A percentile compares a stretch with the other conserved stretches of the same genome.
Evolutionary conservation across 2,888 invertebrate species (phyloP).

Genomic region (Philereme vetulata): DNA sequence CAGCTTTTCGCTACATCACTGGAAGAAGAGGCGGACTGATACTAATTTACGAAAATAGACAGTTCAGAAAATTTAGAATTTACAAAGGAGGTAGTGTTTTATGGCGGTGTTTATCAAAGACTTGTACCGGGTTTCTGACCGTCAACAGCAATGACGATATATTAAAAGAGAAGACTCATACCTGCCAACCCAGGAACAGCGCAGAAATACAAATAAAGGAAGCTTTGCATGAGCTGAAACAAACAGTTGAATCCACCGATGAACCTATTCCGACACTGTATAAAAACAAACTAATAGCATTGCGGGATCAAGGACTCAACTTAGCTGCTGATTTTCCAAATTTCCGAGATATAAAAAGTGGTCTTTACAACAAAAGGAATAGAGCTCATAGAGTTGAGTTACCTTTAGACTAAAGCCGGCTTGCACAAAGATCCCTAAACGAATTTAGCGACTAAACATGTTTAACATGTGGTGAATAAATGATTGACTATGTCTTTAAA

Average conservation of each 20-base stretch:
- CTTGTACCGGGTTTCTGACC: background rate
- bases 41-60: constrained; percentile 7
- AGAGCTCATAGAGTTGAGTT: background rate
- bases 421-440: too few species aligned
- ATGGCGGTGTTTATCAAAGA: background rate
- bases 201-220: background rate
- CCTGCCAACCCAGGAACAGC: background rate
- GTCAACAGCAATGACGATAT: background rate
- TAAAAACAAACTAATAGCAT: background rate
- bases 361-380: background rate
- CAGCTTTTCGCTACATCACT: background rate
- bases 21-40: background rate
- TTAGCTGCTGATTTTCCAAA: background rate
- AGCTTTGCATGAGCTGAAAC: background rate
- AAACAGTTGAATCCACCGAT: background rate
- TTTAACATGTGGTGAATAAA: too few species aligned
- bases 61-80: background rate
- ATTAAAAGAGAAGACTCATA: background rate
- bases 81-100: constrained; percentile 4
- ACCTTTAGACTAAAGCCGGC: too few species aligned
- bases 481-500: too few species aligned
- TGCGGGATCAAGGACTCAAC: background rate
- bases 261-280: background rate
- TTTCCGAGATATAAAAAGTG: background rate
- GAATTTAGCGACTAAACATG: too few species aligned